Percentiles rank a stretch among this genome's conserved stretches.
These are phyloP conservation scores for Dipodomys spectabilis DNA, from an alignment of 2,113 vertebrate species.

Conservation along the genomic window DNA sequence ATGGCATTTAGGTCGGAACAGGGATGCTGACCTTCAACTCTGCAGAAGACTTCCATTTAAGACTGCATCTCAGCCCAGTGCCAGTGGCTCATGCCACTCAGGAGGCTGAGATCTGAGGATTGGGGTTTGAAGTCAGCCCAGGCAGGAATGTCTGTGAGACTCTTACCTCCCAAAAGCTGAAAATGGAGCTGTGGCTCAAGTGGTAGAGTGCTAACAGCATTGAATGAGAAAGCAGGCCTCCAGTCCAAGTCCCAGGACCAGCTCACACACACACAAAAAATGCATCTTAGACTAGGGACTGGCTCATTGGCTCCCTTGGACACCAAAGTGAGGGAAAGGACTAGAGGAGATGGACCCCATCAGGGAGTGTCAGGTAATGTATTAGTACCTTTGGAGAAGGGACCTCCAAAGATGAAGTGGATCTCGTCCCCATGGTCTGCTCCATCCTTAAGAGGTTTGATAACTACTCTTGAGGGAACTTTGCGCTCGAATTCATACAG, in stretches of 20 bases:
- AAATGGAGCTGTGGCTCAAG: too few species aligned
- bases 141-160: too few species aligned
- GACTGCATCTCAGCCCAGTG: not conserved
- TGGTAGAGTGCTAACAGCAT: too few species aligned
- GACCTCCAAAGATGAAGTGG: conserved; percentile 86
- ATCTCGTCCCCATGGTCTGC: conserved; percentile 91
- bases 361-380: not conserved
- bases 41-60: not conserved
- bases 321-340: too few species aligned
- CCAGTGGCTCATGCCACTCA: too few species aligned
- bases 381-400: conserved; percentile 85
- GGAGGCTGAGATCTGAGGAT: too few species aligned
- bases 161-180: too few species aligned
- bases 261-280: too few species aligned
- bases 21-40: not conserved
- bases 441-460: conserved; percentile 86
- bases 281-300: not conserved
- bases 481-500: conserved; percentile 91
- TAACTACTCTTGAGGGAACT: conserved; percentile 24
- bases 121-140: too few species aligned
- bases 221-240: too few species aligned
- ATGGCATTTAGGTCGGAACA: not conserved
- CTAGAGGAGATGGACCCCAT: conserved; percentile 47
- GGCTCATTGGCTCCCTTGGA: not conserved
- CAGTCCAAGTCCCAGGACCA: too few species aligned